Evolutionary conservation across 2,888 invertebrate genomes (phyloP).

Genomic region (Oxyteleia sp.): DNA sequence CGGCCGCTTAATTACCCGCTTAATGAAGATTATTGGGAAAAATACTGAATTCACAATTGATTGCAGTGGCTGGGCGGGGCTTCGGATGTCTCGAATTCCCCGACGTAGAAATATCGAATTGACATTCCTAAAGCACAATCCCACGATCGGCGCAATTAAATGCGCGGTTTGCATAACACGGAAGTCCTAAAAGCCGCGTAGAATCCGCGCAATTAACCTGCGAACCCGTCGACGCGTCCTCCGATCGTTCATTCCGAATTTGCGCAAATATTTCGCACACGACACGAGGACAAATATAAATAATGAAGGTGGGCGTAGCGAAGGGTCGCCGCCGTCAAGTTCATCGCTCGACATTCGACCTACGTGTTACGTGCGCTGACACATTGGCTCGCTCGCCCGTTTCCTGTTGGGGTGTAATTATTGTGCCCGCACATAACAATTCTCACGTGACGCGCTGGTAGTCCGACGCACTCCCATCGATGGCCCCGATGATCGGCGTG

Average conservation of each 20-base stretch:
- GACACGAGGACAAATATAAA: constrained; percentile 42
- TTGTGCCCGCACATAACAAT: constrained; percentile 69
- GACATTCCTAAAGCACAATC: constrained; percentile 31
- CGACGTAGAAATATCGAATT: constrained; percentile 27
- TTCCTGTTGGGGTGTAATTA: constrained; percentile 78
- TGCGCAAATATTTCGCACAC: constrained; percentile 28
- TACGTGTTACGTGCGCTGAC: constrained; percentile 79
- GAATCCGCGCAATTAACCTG: constrained; percentile 46
- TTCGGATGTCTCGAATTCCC: constrained; percentile 22
- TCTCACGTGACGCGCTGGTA: constrained; percentile 58
- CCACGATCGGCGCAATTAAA: constrained; percentile 24
- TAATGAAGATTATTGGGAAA: constrained; percentile 25
- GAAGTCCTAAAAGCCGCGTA: constrained; percentile 35
- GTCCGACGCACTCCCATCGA: constrained; percentile 48
- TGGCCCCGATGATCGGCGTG: constrained; percentile 17
- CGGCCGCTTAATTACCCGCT: constrained; percentile 27
- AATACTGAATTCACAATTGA: constrained; percentile 21
- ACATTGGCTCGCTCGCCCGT: constrained; percentile 79
- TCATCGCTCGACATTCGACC: constrained; percentile 83
- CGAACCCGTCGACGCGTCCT: background rate
- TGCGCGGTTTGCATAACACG: constrained; percentile 36
- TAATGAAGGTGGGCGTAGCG: constrained; percentile 51
- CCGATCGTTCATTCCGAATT: constrained; percentile 15
- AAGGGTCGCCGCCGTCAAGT: constrained; percentile 78
- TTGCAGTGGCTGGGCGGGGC: constrained; percentile 1